These are phyloP conservation scores for Clepsis dumicolana DNA, from an alignment of 2,888 invertebrate genomes.

Conservation along the genomic window DNA sequence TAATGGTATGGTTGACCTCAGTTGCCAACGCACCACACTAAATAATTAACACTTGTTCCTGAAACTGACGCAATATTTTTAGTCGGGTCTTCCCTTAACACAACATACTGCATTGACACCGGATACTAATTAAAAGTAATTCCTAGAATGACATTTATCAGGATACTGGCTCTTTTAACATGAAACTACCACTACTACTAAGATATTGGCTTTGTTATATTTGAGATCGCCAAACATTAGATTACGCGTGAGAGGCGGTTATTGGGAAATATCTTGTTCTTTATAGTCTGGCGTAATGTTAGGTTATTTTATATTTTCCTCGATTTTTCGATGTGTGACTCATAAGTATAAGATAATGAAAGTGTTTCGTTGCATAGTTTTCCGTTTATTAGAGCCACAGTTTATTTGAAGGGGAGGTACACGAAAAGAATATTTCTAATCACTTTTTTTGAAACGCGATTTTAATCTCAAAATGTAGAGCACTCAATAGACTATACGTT, in stretches of 20 bases:
- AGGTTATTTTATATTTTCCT: not conserved
- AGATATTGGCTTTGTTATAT: not conserved
- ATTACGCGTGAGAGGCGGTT: not conserved
- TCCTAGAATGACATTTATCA: not conserved
- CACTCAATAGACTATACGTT: too few relatives aligned
- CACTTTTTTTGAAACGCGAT: too few relatives aligned
- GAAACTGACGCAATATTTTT: not conserved
- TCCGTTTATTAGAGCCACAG: too few relatives aligned
- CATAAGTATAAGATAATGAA: too few relatives aligned
- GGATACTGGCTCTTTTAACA: not conserved
- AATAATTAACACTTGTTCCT: not conserved
- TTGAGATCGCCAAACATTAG: not conserved
- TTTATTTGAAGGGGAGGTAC: too few relatives aligned
- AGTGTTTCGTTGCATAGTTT: too few relatives aligned
- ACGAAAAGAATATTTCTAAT: too few relatives aligned
- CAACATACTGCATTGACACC: not conserved
- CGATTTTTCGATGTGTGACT: too few relatives aligned
- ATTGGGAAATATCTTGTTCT: not conserved
- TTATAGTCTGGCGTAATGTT: not conserved
- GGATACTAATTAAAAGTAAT: not conserved
- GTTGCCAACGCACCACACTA: not conserved
- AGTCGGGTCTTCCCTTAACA: conserved; percentile 4
- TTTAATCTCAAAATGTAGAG: too few relatives aligned
- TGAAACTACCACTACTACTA: too few relatives aligned
- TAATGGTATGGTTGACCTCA: not conserved